A percentile compares a stretch with the other conserved stretches of the same genome.
phyloP scores from a whole-genome alignment of 2,797 vertebrate species.

The Halcyon smyrnensis region DNA sequence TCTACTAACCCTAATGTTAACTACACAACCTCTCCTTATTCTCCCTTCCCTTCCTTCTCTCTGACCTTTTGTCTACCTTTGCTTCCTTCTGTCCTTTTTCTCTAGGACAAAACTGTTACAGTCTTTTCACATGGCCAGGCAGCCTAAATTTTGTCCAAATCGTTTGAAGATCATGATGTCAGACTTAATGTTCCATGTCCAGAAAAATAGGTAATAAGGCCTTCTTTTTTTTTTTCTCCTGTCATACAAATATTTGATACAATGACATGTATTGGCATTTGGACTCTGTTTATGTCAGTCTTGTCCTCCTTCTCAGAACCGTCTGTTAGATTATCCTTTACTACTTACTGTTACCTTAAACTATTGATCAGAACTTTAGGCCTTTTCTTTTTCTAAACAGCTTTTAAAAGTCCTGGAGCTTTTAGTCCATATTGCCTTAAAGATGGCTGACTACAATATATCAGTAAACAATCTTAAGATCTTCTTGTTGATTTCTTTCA shows the following conservation, averaged over 20 bases:
- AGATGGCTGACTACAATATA: too few relatives aligned
- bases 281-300: not conserved
- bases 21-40: not conserved
- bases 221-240: not conserved
- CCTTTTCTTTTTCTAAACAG: not conserved
- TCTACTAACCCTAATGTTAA: not conserved
- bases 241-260: not conserved
- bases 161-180: not conserved
- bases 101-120: not conserved
- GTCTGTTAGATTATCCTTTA: not conserved
- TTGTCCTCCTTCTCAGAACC: not conserved
- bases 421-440: not conserved
- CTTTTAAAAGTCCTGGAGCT: not conserved
- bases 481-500: too few relatives aligned
- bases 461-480: too few relatives aligned
- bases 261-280: not conserved
- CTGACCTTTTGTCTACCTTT: not conserved
- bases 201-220: not conserved
- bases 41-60: not conserved
- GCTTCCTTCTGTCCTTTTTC: not conserved
- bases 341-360: not conserved
- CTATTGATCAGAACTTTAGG: not conserved
- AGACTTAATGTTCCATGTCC: not conserved
- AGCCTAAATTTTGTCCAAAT: not conserved
- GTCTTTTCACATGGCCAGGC: not conserved